Percentiles rank a stretch among this genome's conserved stretches.
These are phyloP conservation scores for Crypturellus undulatus DNA, from an alignment of 2,113 vertebrate genomes.

Conservation along the genomic window DNA sequence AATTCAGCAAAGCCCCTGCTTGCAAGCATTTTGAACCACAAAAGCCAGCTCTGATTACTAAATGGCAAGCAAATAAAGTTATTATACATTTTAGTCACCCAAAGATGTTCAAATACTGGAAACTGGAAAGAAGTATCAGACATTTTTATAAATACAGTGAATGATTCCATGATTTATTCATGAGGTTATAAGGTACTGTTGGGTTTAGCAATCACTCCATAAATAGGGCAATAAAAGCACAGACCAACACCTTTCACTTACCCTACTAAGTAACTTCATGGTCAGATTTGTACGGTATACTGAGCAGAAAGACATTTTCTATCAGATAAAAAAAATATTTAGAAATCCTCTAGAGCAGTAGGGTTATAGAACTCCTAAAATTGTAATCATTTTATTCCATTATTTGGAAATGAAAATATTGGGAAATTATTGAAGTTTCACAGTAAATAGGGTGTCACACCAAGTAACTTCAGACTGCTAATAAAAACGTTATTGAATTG, in stretches of 20 bases:
- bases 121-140: conserved; percentile 52
- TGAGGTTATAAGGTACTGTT: conserved; percentile 78
- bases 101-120: conserved; percentile 57
- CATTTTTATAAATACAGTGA: conserved; percentile 70
- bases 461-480: not conserved
- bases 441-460: not conserved
- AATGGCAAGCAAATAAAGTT: too few relatives aligned
- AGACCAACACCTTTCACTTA: conserved; percentile 76
- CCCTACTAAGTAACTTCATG: conserved; percentile 75
- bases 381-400: conserved; percentile 60
- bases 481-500: not conserved
- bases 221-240: conserved; percentile 83
- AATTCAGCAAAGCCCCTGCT: not conserved
- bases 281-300: conserved; percentile 77
- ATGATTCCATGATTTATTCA: conserved; percentile 77
- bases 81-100: conserved; percentile 23
- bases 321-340: conserved; percentile 76
- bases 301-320: conserved; percentile 82
- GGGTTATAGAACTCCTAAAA: conserved; percentile 70
- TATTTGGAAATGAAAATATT: conserved; percentile 63
- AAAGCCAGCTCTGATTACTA: not conserved
- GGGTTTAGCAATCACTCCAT: conserved; percentile 73
- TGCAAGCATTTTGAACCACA: not conserved
- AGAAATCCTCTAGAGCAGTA: conserved; percentile 70
- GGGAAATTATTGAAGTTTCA: conserved; percentile 14